These are phyloP conservation scores for Dromas ardeola DNA, from an alignment of 2,113 vertebrate genomes.

Conservation along the genomic window DNA sequence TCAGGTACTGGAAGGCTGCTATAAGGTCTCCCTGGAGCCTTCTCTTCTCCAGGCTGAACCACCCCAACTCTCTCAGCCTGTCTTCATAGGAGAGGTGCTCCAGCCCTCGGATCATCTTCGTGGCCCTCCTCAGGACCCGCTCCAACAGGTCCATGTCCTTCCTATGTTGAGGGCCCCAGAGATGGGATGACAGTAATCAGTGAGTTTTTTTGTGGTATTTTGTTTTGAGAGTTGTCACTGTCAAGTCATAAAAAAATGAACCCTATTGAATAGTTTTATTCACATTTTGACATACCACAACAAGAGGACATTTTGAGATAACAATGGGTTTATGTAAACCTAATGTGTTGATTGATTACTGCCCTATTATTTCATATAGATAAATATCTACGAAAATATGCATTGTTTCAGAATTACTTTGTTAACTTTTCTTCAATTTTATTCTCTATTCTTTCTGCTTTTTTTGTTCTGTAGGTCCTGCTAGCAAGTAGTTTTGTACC, in stretches of 20 bases:
- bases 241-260: background rate
- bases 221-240: background rate
- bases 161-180: background rate
- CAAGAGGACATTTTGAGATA: background rate
- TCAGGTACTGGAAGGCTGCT: background rate
- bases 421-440: background rate
- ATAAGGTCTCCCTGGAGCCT: background rate
- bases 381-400: background rate
- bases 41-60: background rate
- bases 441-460: background rate
- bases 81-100: background rate
- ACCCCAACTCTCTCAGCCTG: background rate
- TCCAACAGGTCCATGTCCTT: background rate
- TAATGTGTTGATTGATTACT: background rate
- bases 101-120: background rate
- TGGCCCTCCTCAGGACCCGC: background rate
- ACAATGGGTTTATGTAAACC: background rate
- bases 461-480: conserved; percentile 75
- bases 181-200: background rate
- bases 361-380: background rate
- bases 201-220: background rate
- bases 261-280: background rate
- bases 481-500: conserved; percentile 92
- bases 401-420: background rate
- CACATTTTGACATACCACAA: background rate